Conservation (phyloP, 2,797 vertebrate species). For the Monodelphis domestica region DNA sequence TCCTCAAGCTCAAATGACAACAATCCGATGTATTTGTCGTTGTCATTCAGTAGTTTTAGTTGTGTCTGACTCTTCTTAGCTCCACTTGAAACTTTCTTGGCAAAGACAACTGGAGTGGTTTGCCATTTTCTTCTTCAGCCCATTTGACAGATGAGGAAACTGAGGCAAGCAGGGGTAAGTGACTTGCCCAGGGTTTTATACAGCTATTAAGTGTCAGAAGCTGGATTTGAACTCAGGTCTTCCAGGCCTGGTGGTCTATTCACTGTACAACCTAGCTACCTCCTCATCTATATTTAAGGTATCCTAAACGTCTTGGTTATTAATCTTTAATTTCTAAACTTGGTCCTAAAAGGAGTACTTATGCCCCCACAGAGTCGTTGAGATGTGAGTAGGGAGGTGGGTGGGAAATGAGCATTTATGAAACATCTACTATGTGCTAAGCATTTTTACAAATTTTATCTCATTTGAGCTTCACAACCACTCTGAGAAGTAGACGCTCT, state of each 20-base stretch:
- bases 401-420: background rate
- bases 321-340: too few species aligned
- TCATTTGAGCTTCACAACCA: background rate
- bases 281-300: too few species aligned
- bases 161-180: constrained; percentile 21
- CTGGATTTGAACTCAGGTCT: background rate
- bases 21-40: too few species aligned
- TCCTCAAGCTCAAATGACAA: background rate
- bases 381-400: background rate
- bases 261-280: too few species aligned
- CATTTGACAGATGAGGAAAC: constrained; percentile 29
- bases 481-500: background rate
- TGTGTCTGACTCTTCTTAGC: too few species aligned
- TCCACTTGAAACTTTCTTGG: too few species aligned
- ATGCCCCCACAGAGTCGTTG: background rate
- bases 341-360: background rate
- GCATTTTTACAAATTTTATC: background rate
- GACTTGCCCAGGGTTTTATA: constrained; percentile 23
- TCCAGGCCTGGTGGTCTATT: too few species aligned
- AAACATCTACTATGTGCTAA: background rate
- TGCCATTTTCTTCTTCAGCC: too few species aligned
- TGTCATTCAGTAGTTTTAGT: too few species aligned
- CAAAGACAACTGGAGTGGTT: too few species aligned
- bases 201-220: background rate
- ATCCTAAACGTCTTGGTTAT: too few species aligned